Evolutionary conservation across 2,113 vertebrate species (phyloP), one percentile per base, ranked within the genome.

Genomic region (Dicentrarchus labrax): DNA sequence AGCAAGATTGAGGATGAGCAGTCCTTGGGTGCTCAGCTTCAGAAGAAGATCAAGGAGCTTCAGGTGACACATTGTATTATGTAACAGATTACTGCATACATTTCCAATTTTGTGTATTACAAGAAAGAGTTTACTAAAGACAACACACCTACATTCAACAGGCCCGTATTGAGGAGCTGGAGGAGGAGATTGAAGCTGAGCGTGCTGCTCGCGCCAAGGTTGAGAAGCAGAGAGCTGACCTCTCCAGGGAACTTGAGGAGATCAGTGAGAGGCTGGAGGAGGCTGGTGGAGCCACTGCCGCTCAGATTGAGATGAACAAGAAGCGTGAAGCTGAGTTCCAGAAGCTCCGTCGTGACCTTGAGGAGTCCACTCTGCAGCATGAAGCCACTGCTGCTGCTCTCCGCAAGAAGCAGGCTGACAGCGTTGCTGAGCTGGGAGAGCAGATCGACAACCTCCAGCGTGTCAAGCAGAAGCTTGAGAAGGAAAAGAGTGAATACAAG

Each of bases 331-430:
- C 94, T 51, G 94, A 95, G 91, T 94, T 95, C 83, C 97, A 98
- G 95, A 99, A 98, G 70, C 77, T 98, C 86, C 95, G 96, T 0
- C 86, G 96, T 2, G 97, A 98, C 89, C 96, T 99, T 7, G 97
- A 99, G 80, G 97, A 97, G 91, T 88, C 97, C 89, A 98, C 97
- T 16, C 94, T 98, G 86, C 97, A 98, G 94, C 97, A 98, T 21
- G 97, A 98, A 88, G 96, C 96, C 80, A 97, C 94, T 0, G 94
- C 96, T 1, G 95, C 96, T 0, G 51, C 96, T 11, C 95, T 97
- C 5, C 84, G 96, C 17, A 98, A 97, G 92, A 97, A 98, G 94
- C 96, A 97, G 0, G 96, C 96, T 0, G 97, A 94, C 81, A 94
- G 91, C 1, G 93, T 94, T 59, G 93, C 91, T 82, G 90, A 93